Conservation (phyloP, 2,113 vertebrate species). For the Acanthisitta chloris region DNA sequence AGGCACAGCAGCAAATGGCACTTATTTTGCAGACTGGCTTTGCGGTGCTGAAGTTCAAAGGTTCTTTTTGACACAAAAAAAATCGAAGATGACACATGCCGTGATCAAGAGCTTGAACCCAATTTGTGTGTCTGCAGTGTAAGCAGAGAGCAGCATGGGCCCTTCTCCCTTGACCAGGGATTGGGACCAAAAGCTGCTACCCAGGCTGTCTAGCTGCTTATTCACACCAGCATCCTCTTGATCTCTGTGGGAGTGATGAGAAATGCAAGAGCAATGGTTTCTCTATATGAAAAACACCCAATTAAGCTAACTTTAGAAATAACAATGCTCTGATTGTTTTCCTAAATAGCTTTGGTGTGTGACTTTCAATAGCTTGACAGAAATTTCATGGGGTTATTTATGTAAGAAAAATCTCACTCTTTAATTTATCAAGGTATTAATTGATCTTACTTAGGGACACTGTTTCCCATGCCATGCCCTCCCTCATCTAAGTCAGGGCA, state of each 20-base stretch:
- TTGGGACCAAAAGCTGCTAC: not conserved
- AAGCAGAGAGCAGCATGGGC: not conserved
- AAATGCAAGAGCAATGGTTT: not conserved
- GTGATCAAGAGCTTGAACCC: not conserved
- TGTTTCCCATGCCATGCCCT: not conserved
- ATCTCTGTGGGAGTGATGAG: not conserved
- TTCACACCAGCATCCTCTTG: not conserved
- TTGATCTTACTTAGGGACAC: not conserved
- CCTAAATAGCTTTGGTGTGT: not conserved
- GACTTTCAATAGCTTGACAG: not conserved
- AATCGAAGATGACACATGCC: not conserved
- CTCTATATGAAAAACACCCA: not conserved
- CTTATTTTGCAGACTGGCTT: not conserved
- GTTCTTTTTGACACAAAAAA: not conserved
- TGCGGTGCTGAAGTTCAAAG: not conserved
- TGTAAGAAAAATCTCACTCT: not conserved
- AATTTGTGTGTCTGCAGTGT: fast-evolving
- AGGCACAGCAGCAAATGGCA: not conserved
- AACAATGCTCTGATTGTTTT: not conserved
- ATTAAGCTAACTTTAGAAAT: not conserved
- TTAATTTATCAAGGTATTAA: slow-evolving; percentile 1
- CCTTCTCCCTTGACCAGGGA: not conserved
- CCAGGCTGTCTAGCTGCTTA: not conserved
- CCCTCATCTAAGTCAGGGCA: not conserved
- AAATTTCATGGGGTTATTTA: not conserved